Conservation (phyloP, 92 coral and sea anemone species). For the Muricea muricata region DNA sequence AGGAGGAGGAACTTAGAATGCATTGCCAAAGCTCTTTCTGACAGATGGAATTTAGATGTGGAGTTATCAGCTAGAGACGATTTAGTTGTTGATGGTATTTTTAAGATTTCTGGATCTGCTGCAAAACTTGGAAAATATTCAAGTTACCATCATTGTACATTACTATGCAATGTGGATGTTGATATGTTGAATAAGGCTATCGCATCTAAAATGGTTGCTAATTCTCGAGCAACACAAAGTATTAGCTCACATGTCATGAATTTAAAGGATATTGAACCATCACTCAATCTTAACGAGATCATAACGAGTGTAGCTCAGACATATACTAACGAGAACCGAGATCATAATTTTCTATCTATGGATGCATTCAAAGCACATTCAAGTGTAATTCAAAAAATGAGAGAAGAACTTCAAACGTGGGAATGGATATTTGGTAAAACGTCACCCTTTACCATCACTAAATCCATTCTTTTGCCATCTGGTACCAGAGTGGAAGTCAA, state of each 20-base stretch:
- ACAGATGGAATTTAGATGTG: constrained; percentile 83
- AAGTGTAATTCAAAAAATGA: constrained; percentile 7
- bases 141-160: constrained; percentile 90
- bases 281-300: constrained; percentile 59
- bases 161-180: constrained; percentile 74
- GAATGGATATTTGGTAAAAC: constrained; percentile 94
- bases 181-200: constrained; percentile 62
- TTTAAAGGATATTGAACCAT: constrained; percentile 63
- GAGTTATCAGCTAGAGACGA: constrained; percentile 85
- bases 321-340: not conserved
- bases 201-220: constrained; percentile 70
- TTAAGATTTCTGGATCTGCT: constrained; percentile 91
- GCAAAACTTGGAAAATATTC: constrained; percentile 83
- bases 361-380: constrained; percentile 3
- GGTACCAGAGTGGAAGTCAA: constrained; percentile 62
- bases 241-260: constrained; percentile 78
- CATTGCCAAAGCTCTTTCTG: constrained; percentile 71
- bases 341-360: not conserved
- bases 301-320: constrained; percentile 67
- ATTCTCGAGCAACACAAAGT: constrained; percentile 65
- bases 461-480: constrained; percentile 62
- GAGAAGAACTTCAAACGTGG: constrained; percentile 68
- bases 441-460: constrained; percentile 73
- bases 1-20: constrained; percentile 81
- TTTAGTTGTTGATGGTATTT: constrained; percentile 73